Conservation (phyloP, 2,888 invertebrate species). For the Azorinus chamasolen region DNA sequence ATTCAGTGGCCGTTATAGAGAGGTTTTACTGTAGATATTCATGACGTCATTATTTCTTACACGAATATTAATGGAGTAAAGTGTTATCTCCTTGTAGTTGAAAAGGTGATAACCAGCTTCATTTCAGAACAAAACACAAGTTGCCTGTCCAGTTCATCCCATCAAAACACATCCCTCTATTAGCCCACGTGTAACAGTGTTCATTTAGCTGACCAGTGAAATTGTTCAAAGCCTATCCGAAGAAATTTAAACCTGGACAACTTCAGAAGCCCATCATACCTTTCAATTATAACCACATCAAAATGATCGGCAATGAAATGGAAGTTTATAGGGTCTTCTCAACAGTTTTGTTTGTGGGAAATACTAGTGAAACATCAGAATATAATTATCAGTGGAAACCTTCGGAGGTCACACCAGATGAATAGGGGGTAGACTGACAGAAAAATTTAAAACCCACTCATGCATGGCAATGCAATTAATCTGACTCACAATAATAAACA, state of each 20-base stretch:
- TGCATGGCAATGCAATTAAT: slow-evolving; percentile 60
- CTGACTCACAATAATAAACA: slow-evolving; percentile 51
- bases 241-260: slow-evolving; percentile 1
- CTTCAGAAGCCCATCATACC: slow-evolving; percentile 2
- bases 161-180: too few species aligned
- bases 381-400: slow-evolving; percentile 54
- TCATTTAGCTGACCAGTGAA: too few species aligned
- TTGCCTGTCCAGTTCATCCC: too few species aligned
- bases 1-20: too few species aligned
- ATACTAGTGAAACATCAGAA: slow-evolving; percentile 33
- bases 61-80: too few species aligned
- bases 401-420: slow-evolving; percentile 46
- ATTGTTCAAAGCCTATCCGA: too few species aligned
- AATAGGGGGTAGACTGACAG: slow-evolving; percentile 31
- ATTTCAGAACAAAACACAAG: too few species aligned
- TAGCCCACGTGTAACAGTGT: too few species aligned
- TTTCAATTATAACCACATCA: slow-evolving; percentile 65
- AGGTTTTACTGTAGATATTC: too few species aligned
- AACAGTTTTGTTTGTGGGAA: slow-evolving; percentile 40
- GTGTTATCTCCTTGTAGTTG: too few species aligned
- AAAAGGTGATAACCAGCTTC: too few species aligned
- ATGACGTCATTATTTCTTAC: too few species aligned
- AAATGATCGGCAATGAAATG: slow-evolving; percentile 54
- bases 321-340: slow-evolving; percentile 49
- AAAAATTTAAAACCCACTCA: slow-evolving; percentile 34